Conservation (phyloP, 2,888 invertebrate species). For the Phania funesta region DNA sequence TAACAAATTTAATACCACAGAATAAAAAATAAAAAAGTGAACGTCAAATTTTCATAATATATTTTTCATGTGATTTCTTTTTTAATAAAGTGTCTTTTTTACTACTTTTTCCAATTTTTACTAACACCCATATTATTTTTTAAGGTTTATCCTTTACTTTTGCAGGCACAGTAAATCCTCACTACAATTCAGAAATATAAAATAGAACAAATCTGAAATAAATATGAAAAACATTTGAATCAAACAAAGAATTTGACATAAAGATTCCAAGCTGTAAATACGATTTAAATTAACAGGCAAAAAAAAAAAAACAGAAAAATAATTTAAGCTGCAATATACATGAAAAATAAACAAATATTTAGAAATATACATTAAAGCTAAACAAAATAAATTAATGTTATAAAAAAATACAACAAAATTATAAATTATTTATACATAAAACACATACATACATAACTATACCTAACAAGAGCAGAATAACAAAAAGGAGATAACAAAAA, state of each 20-base stretch:
- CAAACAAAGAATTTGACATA: conserved; percentile 68
- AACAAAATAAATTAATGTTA: conserved; percentile 31
- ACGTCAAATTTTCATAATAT: neutral
- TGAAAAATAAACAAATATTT: conserved; percentile 21
- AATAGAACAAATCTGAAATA: conserved; percentile 67
- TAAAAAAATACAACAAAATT: conserved; percentile 32
- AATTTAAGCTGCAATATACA: conserved; percentile 57
- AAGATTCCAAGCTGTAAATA: conserved; percentile 72
- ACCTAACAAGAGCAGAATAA: conserved; percentile 60
- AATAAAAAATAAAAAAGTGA: neutral
- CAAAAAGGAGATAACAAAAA: conserved; percentile 59
- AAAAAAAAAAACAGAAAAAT: conserved; percentile 18
- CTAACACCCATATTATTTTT: conserved; percentile 81
- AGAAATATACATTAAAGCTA: conserved; percentile 44
- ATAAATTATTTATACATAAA: conserved; percentile 62
- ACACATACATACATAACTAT: conserved; percentile 63
- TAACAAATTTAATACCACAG: neutral
- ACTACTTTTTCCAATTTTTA: conserved; percentile 80
- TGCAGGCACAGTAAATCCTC: conserved; percentile 81
- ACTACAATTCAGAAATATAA: conserved; percentile 69
- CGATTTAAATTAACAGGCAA: conserved; percentile 55
- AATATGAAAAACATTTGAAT: conserved; percentile 71
- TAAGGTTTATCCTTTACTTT: conserved; percentile 81
- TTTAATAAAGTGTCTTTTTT: conserved; percentile 73
- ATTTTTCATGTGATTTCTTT: conserved; percentile 42